These are phyloP conservation scores for Etheostoma perlongum DNA, from an alignment of 2,797 vertebrate genomes.

Conservation along the genomic window DNA sequence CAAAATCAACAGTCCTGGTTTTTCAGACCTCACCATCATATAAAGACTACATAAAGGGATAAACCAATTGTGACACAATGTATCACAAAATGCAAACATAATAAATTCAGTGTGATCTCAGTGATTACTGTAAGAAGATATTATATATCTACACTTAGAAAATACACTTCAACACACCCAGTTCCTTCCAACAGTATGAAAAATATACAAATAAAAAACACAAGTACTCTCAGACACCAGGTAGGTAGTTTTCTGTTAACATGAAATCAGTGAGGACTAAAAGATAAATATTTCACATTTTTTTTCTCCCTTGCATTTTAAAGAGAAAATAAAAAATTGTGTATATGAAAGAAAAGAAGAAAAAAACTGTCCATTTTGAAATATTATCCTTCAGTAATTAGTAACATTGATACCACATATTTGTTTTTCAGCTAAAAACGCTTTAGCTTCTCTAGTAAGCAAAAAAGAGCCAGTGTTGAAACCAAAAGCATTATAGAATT, in stretches of 20 bases:
- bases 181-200: constrained; percentile 84
- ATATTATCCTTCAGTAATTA: constrained; percentile 79
- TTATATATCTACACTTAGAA: constrained; percentile 82
- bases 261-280: constrained; percentile 84
- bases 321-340: constrained; percentile 71
- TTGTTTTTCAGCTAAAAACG: constrained; percentile 68
- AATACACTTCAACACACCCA: constrained; percentile 79
- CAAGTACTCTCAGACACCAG: constrained; percentile 81
- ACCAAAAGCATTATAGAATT: constrained; percentile 79
- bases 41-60: constrained; percentile 54
- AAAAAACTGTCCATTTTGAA: constrained; percentile 66
- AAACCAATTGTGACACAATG: constrained; percentile 18
- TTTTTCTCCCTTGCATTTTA: constrained; percentile 69
- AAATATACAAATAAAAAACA: constrained; percentile 85
- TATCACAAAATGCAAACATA: constrained; percentile 43
- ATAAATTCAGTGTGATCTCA: constrained; percentile 73
- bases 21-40: constrained; percentile 54
- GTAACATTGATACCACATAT: constrained; percentile 78
- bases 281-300: constrained; percentile 88
- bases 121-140: constrained; percentile 76
- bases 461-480: constrained; percentile 83
- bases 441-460: constrained; percentile 65
- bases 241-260: constrained; percentile 86
- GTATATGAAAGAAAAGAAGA: constrained; percentile 60
- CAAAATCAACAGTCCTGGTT: constrained; percentile 48